Evolutionary conservation across 1,140 invertebrate species (phyloP), one percentile per base, ranked within the genome.

Genomic region (Himalopsyche phryganea): DNA sequence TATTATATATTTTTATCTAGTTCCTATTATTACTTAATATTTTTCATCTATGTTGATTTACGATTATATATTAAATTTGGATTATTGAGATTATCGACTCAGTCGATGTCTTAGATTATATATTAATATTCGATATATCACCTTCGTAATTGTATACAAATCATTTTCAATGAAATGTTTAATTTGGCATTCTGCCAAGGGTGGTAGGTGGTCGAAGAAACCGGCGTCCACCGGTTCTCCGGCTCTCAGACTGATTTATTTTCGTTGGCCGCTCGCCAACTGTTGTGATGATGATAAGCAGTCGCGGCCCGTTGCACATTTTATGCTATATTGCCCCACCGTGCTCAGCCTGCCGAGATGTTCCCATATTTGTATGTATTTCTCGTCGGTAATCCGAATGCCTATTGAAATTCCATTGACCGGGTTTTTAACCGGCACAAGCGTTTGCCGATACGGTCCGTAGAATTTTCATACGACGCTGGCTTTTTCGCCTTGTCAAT

Each of bases 401-500:
- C 40, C 35, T 33, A 50, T 42, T 38, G 54, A 28, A 32, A 50
- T 50, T 50, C 17, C 54, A 50, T 50, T 44, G 46, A 57, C 47
- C 54, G 48, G 54, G 54, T 50, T 50, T 50, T 50, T 36, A 45
- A 42, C 54, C 48, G 54, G 41, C 54, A 19, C 46, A 19, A 48
- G 45, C 6, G 17, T 46, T 49, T 13, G 46, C 35, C 53, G 46
- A 50, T 45, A 15, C 28, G 54, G 41, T 50, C 48, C 28, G 54
- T 11, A n/a, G 45, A 28, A 35, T 49, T 48, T 46, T 48, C 44
- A 36, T 13, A 13, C 23, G 13, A 42, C 15, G 9, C 14, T 7
- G 14, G 7, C 28, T 15, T 42, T 35, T 41, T 20, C 40, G 23
- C 33, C 38, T 46, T 46, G 51, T 46, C 51, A 54, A 20, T 46